These are phyloP conservation scores for Atta colombica DNA, from an alignment of 1,140 invertebrate genomes.

Conservation along the genomic window DNA sequence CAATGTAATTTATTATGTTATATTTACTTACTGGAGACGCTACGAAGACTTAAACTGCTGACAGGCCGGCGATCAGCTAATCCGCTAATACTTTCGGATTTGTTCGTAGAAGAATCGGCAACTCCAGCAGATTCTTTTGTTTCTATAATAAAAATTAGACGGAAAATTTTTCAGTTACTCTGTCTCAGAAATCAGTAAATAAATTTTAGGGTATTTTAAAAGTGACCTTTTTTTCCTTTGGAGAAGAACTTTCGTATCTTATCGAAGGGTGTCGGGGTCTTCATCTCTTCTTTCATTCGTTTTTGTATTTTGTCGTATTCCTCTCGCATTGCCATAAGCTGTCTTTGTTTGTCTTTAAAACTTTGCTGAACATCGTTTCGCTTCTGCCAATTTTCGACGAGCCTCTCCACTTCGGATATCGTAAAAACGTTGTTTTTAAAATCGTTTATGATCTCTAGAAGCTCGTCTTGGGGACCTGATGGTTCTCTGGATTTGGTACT, in stretches of 20 bases:
- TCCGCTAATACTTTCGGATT: constrained; percentile 77
- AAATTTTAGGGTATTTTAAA: neutral
- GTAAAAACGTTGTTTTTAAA: constrained; percentile 96
- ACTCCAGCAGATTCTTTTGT: constrained; percentile 74
- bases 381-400: constrained; percentile 94
- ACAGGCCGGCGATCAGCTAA: constrained; percentile 88
- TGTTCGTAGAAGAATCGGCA: constrained; percentile 73
- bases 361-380: constrained; percentile 95
- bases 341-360: constrained; percentile 94
- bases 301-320: constrained; percentile 94
- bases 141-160: constrained; percentile 70
- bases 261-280: constrained; percentile 92
- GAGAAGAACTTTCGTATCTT: constrained; percentile 92
- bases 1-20: neutral
- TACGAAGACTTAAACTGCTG: constrained; percentile 91
- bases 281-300: constrained; percentile 90
- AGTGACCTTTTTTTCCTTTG: constrained; percentile 87
- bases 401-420: constrained; percentile 93
- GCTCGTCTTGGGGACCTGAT: constrained; percentile 89
- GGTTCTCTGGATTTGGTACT: constrained; percentile 77
- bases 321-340: constrained; percentile 92
- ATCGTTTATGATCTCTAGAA: constrained; percentile 95
- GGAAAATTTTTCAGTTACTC: neutral
- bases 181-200: neutral
- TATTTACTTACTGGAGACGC: constrained; percentile 88